Percentiles rank a stretch among this genome's conserved stretches.
phyloP scores from a whole-genome alignment of 2,888 invertebrate species.

The Aphidoletes aphidimyza region DNA sequence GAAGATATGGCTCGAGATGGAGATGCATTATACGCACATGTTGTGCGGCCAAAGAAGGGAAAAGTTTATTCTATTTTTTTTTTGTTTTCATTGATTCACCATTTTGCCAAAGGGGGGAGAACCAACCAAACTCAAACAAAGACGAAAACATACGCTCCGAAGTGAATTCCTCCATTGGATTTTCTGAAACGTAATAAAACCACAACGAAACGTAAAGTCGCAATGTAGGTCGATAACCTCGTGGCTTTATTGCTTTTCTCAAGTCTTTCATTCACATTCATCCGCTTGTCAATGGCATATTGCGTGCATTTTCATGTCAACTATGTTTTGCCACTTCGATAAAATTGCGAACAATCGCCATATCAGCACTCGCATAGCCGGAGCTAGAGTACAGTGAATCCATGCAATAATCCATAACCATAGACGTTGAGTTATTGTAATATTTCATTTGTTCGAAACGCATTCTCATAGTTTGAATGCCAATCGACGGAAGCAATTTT shows the following conservation, averaged over 20 bases:
- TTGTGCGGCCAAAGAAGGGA: not conserved
- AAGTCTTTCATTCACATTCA: not conserved
- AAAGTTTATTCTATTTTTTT: not conserved
- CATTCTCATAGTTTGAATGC: conserved; percentile 29
- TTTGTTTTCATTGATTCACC: not conserved
- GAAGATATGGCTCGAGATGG: not conserved
- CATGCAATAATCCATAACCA: conserved; percentile 8
- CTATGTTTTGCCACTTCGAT: not conserved
- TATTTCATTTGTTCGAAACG: conserved; percentile 34
- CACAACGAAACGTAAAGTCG: not conserved
- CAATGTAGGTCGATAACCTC: conserved; percentile 51
- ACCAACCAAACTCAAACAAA: not conserved
- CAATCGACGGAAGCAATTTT: conserved; percentile 44
- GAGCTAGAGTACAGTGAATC: too few species aligned
- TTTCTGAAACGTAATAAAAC: not conserved
- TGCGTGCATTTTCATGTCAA: conserved; percentile 22
- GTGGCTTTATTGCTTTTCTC: not conserved
- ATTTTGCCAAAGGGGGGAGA: not conserved
- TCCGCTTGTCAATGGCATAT: not conserved
- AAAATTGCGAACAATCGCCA: not conserved
- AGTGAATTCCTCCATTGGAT: not conserved
- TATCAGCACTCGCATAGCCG: not conserved
- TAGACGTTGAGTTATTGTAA: conserved; percentile 18
- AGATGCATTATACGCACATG: conserved; percentile 42
- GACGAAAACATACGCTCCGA: not conserved